Evolutionary conservation across 2,888 invertebrate genomes (phyloP), one percentile per base, ranked within the genome.

Genomic region (Eupsilia transversa): DNA sequence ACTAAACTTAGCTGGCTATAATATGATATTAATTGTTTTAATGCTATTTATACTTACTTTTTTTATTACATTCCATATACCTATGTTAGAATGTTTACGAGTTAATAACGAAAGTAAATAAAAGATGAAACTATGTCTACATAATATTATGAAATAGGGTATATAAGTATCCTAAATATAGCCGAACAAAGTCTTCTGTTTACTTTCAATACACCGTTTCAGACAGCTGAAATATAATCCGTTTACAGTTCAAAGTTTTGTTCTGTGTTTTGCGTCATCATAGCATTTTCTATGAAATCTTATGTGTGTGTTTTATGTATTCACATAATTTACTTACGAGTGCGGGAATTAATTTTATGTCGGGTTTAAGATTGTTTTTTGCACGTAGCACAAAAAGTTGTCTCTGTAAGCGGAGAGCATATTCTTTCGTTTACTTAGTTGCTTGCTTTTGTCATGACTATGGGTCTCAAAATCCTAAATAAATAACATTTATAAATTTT

Each of bases 201-300:
- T 80, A 52, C 41, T 64, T 77, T 54, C 27, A 60, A n/a, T 7
- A n/a, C 10, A 10, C 38, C 14, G 46, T 64, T 49, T 38, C 43
- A 27, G 33, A 20, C 20, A 65, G 33, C 14, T 80, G 59, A 60
- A 61, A 80, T 33, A n/a, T 33, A 46, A 27, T 65, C 35, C 23
- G n/a, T 57, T 52, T 33, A 43, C 43, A n/a, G n/a, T 75, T 57
- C 17, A 54, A 46, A 38, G n/a, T 54, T 23, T 38, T 1, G 0
- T 33, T 56, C 3, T 63, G 23, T 54, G n/a, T 30, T 52, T 52
- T 68, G 30, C n/a, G 17, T 23, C 7, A 12, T 23, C 33, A 23
- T 41, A 23, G 7, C n/a, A 41, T 61, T 79, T 35, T 33, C 9
- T 41, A 70, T 54, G 14, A 54, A 41, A 71, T 30, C 1, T 0